Conservation (phyloP, 2,113 vertebrate genomes). For the Chroicocephalus ridibundus region DNA sequence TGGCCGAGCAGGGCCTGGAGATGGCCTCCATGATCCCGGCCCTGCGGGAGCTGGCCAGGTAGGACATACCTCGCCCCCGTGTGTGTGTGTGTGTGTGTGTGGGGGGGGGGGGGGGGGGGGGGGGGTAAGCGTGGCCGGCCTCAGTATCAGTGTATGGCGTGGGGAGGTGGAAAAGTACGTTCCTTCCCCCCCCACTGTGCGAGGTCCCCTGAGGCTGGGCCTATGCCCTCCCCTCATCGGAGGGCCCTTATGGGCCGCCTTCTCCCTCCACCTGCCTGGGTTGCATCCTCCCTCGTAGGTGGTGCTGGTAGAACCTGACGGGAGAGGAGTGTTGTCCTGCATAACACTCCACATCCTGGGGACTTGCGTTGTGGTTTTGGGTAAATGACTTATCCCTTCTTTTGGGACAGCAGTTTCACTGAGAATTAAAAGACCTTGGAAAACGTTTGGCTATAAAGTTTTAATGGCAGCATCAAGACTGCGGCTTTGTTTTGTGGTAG, state of each 20-base stretch:
- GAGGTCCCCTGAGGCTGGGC: neutral
- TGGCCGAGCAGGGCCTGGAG: conserved; percentile 59
- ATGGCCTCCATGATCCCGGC: conserved; percentile 97
- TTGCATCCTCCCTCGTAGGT: fast-evolving
- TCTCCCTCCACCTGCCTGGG: fast-evolving
- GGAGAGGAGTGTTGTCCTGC: neutral
- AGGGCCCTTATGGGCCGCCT: too few relatives aligned
- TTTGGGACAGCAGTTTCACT: neutral
- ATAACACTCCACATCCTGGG: fast-evolving
- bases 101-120: too few relatives aligned
- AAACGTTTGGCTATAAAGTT: fast-evolving
- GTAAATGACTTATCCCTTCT: neutral
- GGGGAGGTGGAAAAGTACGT: too few relatives aligned
- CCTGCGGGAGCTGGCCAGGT: conserved; percentile 90
- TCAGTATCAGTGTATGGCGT: too few relatives aligned
- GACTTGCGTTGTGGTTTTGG: neutral
- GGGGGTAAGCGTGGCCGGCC: neutral
- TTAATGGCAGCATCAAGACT: too few relatives aligned
- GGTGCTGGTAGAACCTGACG: neutral
- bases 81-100: too few relatives aligned
- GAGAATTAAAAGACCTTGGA: fast-evolving
- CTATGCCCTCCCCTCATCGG: fast-evolving
- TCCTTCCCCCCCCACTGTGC: fast-evolving
- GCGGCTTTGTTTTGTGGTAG: neutral
- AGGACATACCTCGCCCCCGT: neutral